Evolutionary conservation across 2,888 invertebrate species (phyloP).

Genomic region (Luperina testacea): DNA sequence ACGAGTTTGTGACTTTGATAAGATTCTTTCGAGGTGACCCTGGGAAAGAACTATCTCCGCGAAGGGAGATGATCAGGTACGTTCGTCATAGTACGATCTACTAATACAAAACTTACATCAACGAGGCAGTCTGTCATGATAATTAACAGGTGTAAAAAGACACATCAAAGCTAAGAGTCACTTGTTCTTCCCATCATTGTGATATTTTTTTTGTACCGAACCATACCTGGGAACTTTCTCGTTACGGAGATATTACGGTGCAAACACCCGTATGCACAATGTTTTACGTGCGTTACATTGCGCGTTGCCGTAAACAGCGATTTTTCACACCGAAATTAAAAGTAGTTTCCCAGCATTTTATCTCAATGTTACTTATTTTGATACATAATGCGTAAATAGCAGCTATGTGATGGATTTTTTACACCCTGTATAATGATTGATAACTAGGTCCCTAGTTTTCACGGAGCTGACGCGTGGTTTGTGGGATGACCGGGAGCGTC

Average conservation of each 20-base stretch:
- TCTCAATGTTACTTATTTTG: neutral
- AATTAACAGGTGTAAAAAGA: neutral
- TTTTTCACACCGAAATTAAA: neutral
- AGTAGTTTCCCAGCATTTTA: neutral
- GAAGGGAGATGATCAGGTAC: slow-evolving; percentile 85
- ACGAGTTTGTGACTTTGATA: slow-evolving; percentile 94
- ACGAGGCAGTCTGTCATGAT: neutral
- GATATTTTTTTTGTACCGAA: neutral
- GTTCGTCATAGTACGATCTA: slow-evolving; percentile 8
- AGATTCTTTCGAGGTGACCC: slow-evolving; percentile 92
- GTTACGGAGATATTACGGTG: neutral
- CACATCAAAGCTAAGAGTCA: neutral
- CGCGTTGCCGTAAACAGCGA: neutral
- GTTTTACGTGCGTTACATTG: neutral
- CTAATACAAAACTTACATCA: neutral
- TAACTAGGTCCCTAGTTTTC: slow-evolving; percentile 91
- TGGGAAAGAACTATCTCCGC: slow-evolving; percentile 84
- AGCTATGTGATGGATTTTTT: neutral
- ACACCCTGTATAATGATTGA: neutral
- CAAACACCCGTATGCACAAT: neutral
- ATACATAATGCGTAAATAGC: neutral
- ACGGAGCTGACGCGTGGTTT: slow-evolving; percentile 92
- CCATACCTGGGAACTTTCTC: neutral
- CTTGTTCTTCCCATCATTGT: neutral
- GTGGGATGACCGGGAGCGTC: slow-evolving; percentile 92